Conservation (phyloP, 2,888 invertebrate genomes). For the Cheilosia grossa region DNA sequence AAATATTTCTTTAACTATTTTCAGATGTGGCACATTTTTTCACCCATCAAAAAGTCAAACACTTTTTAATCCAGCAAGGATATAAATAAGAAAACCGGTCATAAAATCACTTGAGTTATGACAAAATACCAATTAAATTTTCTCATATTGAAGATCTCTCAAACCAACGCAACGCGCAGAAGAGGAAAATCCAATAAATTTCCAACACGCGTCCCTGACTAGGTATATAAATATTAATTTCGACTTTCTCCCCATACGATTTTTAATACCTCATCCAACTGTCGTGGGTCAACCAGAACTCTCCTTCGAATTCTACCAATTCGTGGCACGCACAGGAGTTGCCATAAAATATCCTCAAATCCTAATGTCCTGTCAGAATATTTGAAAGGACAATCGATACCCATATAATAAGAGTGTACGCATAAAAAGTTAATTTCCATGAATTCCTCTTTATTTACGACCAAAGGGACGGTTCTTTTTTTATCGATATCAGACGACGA, state of each 20-base stretch:
- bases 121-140: constrained; percentile 11
- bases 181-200: constrained; percentile 6
- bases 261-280: constrained; percentile 30
- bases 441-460: constrained; percentile 41
- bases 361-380: constrained; percentile 43
- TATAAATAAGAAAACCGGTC: background rate
- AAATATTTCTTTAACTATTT: too few species aligned
- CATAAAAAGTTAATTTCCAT: constrained; percentile 25
- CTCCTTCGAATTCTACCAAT: constrained; percentile 12
- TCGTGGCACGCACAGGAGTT: constrained; percentile 33
- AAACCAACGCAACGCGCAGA: background rate
- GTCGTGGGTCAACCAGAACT: background rate
- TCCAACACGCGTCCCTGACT: background rate
- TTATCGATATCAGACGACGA: constrained; percentile 11
- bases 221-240: constrained; percentile 13
- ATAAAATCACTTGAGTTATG: constrained; percentile 21
- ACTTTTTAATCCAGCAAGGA: background rate
- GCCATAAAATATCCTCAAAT: constrained; percentile 36
- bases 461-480: constrained; percentile 2
- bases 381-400: constrained; percentile 34
- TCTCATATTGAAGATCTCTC: background rate
- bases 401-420: background rate
- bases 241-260: background rate
- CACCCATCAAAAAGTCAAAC: background rate
- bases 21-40: too few species aligned